Base-by-base conservation (phyloP, 2,113 vertebrate genomes). In the Eptesicus fuscus region DNA sequence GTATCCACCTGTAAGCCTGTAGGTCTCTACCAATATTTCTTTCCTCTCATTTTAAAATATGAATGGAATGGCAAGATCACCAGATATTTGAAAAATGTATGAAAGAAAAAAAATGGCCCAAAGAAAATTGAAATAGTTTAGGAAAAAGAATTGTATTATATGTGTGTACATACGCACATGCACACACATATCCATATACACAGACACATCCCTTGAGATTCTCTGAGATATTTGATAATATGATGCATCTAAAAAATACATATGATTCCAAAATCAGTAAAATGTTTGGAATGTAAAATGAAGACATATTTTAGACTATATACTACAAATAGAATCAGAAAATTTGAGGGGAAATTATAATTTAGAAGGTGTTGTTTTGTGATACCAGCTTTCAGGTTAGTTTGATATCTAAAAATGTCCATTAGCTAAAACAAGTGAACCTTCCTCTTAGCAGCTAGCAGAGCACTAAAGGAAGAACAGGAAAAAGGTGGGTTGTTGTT, bases 391-490 rank as follows among this genome's bases (percentile, higher is more conserved):
- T 17, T 89, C 35, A 82, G 63, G 17, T 3, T 70, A 85, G 63
- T 74, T 82, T 80, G 18, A 65, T 83, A 67, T 42, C 53, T 84
- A 78, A 91, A 93, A 65, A 2, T 74, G 18, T 87, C 13, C n/a
- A 12, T 65, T 69, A 59, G 56, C 70, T 17, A 82, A 95, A 92
- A 85, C 14, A 89, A 53, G n/a, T 53, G 90, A 83, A 83, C 2
- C 12, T 83, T 56, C 23, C 87, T 91, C 37, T 96, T 47, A 91
- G 49, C 30, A 53, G 25, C 13, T 63, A 84, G n/a, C 6, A 71
- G 59, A 79, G 1, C 4, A 96, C 14, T 56, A 88, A 80, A 37
- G 11, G 30, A 76, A 94, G 20, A 65, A 59, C 9, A 47, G 83
- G 53, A 67, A 13, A 4, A 83, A 88, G 59, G 4, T 32, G 37